Conservation (phyloP, 2,888 invertebrate species). For the Ormyrus labotus region DNA sequence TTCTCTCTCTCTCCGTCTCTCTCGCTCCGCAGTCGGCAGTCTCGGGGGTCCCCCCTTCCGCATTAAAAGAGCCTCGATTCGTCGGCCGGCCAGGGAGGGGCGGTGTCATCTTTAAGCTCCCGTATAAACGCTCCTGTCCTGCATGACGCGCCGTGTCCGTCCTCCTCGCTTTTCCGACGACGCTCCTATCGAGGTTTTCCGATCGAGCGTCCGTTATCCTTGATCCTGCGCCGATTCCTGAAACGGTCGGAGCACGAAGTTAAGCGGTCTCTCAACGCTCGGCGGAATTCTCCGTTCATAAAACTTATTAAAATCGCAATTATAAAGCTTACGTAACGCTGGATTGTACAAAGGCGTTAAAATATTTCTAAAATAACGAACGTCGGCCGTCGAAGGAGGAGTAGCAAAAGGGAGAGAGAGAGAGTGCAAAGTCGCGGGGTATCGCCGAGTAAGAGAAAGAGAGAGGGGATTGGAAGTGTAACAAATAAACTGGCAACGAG, state of each 20-base stretch:
- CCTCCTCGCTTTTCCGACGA: no score
- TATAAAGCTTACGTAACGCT: no score
- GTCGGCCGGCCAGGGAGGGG: slow-evolving; percentile 56
- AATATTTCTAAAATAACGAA: neutral
- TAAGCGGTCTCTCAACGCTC: no score
- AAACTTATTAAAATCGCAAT: no score
- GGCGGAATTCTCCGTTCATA: no score
- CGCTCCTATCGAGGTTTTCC: no score
- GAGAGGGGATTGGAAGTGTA: slow-evolving; percentile 65
- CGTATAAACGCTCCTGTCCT: neutral
- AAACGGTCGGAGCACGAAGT: no score
- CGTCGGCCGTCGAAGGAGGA: slow-evolving; percentile 34
- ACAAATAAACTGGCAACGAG: slow-evolving; percentile 72
- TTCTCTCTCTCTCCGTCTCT: slow-evolving; percentile 10
- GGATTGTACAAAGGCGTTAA: no score
- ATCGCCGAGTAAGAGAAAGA: slow-evolving; percentile 28
- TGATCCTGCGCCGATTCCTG: no score
- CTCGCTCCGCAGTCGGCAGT: neutral
- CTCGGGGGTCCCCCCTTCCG: slow-evolving; percentile 30
- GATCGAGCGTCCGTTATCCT: no score
- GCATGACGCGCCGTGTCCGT: no score
- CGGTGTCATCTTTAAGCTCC: slow-evolving; percentile 37
- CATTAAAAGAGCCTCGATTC: slow-evolving; percentile 56
- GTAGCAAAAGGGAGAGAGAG: slow-evolving; percentile 34
- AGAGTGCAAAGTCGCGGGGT: slow-evolving; percentile 58